These are phyloP conservation scores for Cyprinodon brontotheroides DNA, from an alignment of 2,113 vertebrate species.

Conservation along the genomic window DNA sequence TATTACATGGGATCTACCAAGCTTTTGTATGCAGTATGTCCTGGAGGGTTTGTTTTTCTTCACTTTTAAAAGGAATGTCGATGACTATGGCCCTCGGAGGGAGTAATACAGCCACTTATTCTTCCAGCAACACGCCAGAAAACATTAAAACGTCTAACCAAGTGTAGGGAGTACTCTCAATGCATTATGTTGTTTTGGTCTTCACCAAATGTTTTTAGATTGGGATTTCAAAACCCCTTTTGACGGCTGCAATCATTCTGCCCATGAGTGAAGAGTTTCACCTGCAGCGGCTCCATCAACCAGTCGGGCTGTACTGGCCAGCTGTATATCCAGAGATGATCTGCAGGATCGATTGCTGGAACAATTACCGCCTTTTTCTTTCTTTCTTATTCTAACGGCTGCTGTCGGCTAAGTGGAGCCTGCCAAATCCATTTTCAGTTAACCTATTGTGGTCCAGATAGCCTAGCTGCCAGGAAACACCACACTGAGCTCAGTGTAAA, in stretches of 20 bases:
- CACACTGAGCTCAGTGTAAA: slow-evolving; percentile 5
- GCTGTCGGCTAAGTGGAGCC: slow-evolving; percentile 26
- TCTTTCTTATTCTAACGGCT: slow-evolving; percentile 17
- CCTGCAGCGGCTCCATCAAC: slow-evolving; percentile 38
- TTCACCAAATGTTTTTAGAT: slow-evolving; percentile 20
- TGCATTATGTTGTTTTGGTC: slow-evolving; percentile 14
- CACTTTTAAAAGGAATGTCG: slow-evolving; percentile 41
- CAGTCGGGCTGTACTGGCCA: background rate
- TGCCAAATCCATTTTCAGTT: slow-evolving; percentile 33
- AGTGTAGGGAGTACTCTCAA: slow-evolving; percentile 23
- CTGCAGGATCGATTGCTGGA: slow-evolving; percentile 33
- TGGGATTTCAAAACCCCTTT: slow-evolving; percentile 1
- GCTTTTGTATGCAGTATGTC: slow-evolving; percentile 5
- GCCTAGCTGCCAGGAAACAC: slow-evolving; percentile 7
- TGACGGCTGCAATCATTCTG: slow-evolving; percentile 10
- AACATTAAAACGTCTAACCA: slow-evolving; percentile 22
- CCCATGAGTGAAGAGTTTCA: slow-evolving; percentile 25
- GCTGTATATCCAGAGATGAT: slow-evolving; percentile 27
- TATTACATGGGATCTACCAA: slow-evolving; percentile 12
- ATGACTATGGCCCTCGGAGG: slow-evolving; percentile 24
- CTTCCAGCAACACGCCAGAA: slow-evolving; percentile 24
- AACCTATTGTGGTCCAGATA: background rate
- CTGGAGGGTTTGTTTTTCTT: slow-evolving; percentile 9
- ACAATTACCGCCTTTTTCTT: slow-evolving; percentile 20
- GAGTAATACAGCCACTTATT: slow-evolving; percentile 19